Evolutionary conservation across 2,113 vertebrate genomes (phyloP).

Genomic region (Coptodon rendalli): DNA sequence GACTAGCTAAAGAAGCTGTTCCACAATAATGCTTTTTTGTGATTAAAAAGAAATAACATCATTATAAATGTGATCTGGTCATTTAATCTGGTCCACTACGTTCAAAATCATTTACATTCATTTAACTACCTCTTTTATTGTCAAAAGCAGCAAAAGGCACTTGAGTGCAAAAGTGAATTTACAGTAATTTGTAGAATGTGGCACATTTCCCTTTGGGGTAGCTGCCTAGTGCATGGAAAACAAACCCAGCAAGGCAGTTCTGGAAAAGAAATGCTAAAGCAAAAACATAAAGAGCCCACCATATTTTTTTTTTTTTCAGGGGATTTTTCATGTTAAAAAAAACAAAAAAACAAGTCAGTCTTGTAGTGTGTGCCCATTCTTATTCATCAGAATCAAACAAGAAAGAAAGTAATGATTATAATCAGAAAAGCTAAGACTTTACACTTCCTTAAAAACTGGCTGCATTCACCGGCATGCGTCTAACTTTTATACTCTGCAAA

Average conservation of each 20-base stretch:
- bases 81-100: neutral
- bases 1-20: neutral
- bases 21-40: neutral
- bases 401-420: neutral
- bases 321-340: neutral
- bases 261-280: neutral
- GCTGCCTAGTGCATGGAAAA: neutral
- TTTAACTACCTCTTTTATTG: neutral
- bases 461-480: neutral
- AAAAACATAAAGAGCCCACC: neutral
- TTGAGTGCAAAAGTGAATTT: neutral
- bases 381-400: neutral
- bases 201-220: constrained; percentile 22
- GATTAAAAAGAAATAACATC: neutral
- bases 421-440: neutral
- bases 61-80: neutral
- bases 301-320: neutral
- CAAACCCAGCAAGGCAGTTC: neutral
- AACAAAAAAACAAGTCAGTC: neutral
- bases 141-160: constrained; percentile 28
- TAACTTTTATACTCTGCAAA: neutral
- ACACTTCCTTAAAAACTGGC: neutral
- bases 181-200: neutral
- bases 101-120: neutral
- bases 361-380: neutral